Evolutionary conservation across 2,797 vertebrate genomes (phyloP), one percentile per base, ranked within the genome.

Genomic region (Bradypodion pumilum): DNA sequence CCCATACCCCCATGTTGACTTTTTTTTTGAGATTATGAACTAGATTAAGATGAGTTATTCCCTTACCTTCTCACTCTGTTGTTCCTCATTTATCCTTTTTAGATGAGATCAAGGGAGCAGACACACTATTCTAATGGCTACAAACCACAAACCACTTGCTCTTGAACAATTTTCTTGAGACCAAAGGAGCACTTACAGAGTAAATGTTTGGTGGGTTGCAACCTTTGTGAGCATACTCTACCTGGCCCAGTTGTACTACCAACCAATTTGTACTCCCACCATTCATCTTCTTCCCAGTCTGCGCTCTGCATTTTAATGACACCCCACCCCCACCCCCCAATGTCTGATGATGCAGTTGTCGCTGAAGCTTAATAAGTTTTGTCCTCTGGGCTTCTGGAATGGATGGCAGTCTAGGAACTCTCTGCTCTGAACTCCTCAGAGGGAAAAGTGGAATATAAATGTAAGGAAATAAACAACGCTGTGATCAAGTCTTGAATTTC

Each of bases 401-500:
- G 74, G 46, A 32, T 56, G 12, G 2, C 60, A 44, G 35, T 19
- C 44, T 66, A 15, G 6, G 12, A 56, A 42, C 29, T 16, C 4
- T 27, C 19, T 21, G 27, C 68, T 72, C 52, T 49, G n/a, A 19
- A 15, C 40, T 78, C 23, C 63, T 32, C 49, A 59, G n/a, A 60
- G n/a, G 27, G 27, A 9, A 8, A 9, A 59, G 35, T 49, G 15
- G 27, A 46, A 42, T 10, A 4, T 63, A 72, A 49, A 7, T 10
- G 4, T 40, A 66, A 72, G 6, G 46, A 76, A 83, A 73, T 35
- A 46, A 76, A 8, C 37, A 62, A 73, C 5, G 9, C 56, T 63
- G 19, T 60, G 21, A 42, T 42, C 44, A 32, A 42, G 12, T 85
- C 49, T 81, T 85, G 81, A 40, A 85, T 75, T 81, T n/a, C 37